Conservation (phyloP, 2,888 invertebrate genomes). For the Pyrrhia umbra region DNA sequence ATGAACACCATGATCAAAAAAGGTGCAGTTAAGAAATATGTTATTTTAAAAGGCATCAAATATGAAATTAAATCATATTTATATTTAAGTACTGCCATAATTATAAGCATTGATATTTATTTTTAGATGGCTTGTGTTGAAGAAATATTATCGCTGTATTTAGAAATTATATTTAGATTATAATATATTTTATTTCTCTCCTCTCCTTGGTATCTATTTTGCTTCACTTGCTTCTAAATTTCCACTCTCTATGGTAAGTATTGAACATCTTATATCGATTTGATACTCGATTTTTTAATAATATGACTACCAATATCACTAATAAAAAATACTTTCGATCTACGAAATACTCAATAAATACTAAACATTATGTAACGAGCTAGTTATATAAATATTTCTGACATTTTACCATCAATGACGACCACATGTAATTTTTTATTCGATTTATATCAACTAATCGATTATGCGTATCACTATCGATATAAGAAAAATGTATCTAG, state of each 20-base stretch:
- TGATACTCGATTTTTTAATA: constrained; percentile 33
- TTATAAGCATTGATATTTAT: constrained; percentile 70
- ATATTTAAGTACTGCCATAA: constrained; percentile 74
- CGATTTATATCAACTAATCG: not conserved
- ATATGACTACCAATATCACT: not conserved
- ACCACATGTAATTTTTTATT: not conserved
- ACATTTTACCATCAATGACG: not conserved
- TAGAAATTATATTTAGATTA: constrained; percentile 43
- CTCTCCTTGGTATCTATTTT: constrained; percentile 10
- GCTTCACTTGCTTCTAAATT: constrained; percentile 25
- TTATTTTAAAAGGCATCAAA: constrained; percentile 52
- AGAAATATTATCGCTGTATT: constrained; percentile 41
- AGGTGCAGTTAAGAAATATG: constrained; percentile 35
- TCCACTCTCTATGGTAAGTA: constrained; percentile 13
- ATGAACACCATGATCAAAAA: constrained; percentile 13
- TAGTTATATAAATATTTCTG: no score
- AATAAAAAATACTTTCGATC: not conserved
- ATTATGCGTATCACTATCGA: constrained; percentile 47
- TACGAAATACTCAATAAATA: not conserved
- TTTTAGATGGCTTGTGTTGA: constrained; percentile 66
- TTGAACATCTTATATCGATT: constrained; percentile 58
- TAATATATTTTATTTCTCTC: not conserved
- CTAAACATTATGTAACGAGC: no score
- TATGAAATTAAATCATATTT: constrained; percentile 40
- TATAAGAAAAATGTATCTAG: constrained; percentile 40